phyloP scores from a whole-genome alignment of 2,888 invertebrate species.

The Hyppa rectilinea region DNA sequence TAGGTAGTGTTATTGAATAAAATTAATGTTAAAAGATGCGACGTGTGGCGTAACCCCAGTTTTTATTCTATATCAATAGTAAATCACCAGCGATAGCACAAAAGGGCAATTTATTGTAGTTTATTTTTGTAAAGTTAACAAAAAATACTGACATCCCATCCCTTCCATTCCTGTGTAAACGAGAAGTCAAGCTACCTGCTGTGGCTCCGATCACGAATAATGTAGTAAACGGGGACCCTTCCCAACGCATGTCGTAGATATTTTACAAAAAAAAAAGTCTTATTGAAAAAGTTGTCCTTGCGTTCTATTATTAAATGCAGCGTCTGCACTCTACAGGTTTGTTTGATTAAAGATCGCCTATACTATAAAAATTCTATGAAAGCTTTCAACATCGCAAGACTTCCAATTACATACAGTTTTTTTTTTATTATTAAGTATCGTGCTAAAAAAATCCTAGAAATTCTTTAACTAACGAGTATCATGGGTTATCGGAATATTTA shows the following conservation, averaged over 20 bases:
- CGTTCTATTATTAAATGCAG: slow-evolving; percentile 45
- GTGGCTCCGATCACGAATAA: slow-evolving; percentile 50
- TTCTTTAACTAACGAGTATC: background rate
- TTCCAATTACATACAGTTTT: slow-evolving; percentile 9
- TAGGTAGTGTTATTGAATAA: background rate
- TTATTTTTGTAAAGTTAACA: slow-evolving; percentile 36
- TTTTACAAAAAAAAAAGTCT: slow-evolving; percentile 44
- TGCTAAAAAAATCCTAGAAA: background rate
- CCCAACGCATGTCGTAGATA: slow-evolving; percentile 43
- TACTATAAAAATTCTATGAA: slow-evolving; percentile 35
- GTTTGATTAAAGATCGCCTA: slow-evolving; percentile 33
- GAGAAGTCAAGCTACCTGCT: slow-evolving; percentile 66
- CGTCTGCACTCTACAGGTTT: slow-evolving; percentile 36
- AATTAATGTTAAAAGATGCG: slow-evolving; percentile 15
- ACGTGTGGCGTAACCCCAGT: slow-evolving; percentile 31
- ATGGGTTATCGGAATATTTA: slow-evolving; percentile 15
- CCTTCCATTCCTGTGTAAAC: slow-evolving; percentile 55
- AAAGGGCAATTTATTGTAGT: slow-evolving; percentile 54
- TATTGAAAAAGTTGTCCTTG: slow-evolving; percentile 51
- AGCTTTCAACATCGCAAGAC: slow-evolving; percentile 20
- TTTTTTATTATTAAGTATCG: slow-evolving; percentile 2
- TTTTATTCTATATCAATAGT: slow-evolving; percentile 42
- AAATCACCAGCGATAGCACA: slow-evolving; percentile 52
- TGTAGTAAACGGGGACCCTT: slow-evolving; percentile 43
- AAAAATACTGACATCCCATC: slow-evolving; percentile 55